Conservation (phyloP, 2,113 vertebrate species). For the Tachysurus vachellii region DNA sequence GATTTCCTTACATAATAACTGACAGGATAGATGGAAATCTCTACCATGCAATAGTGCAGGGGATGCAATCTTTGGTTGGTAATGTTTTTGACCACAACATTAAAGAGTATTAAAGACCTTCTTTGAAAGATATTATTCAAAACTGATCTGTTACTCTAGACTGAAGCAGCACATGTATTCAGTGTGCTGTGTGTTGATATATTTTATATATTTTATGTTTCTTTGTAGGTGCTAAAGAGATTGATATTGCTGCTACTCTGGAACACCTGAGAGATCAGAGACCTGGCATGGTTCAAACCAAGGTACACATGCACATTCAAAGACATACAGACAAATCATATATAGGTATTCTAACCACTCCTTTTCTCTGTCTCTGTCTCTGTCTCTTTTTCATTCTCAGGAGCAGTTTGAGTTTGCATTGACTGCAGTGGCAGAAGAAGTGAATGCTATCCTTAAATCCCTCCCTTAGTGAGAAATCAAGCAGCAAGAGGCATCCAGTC, state of each 20-base stretch:
- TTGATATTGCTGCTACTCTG: slow-evolving; percentile 97
- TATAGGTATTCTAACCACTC: slow-evolving; percentile 15
- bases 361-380: background rate
- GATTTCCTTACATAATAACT: background rate
- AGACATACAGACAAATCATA: background rate
- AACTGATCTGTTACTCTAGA: background rate
- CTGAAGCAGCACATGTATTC: background rate
- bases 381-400: slow-evolving; percentile 34
- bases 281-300: slow-evolving; percentile 95
- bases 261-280: slow-evolving; percentile 97
- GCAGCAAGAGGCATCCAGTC: background rate
- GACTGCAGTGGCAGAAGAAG: slow-evolving; percentile 57
- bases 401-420: slow-evolving; percentile 59
- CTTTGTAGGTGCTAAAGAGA: slow-evolving; percentile 92
- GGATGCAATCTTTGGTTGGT: background rate
- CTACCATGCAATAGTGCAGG: background rate
- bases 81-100: background rate
- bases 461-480: slow-evolving; percentile 50
- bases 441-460: slow-evolving; percentile 55
- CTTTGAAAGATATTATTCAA: background rate
- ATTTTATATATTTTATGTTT: slow-evolving; percentile 21
- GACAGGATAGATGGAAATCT: background rate
- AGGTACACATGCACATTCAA: slow-evolving; percentile 71
- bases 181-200: background rate
- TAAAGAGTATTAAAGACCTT: too few relatives aligned